Evolutionary conservation across 2,888 invertebrate species (phyloP).

Genomic region (Alloplasta piceator): DNA sequence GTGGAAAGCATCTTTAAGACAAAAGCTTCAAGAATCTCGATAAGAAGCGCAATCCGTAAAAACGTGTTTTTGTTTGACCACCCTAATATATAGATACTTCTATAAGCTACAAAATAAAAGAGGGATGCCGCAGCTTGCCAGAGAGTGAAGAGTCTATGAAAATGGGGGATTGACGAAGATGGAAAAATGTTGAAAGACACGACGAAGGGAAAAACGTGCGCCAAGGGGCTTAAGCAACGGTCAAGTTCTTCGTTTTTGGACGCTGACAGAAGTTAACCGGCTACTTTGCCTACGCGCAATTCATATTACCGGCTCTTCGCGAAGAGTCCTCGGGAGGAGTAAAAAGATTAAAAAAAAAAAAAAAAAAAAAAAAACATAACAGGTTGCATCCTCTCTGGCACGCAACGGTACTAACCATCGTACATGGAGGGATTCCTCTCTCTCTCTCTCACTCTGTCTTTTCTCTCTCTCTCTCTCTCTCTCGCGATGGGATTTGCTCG

Average conservation of each 20-base stretch:
- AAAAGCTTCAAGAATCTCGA: too few species aligned
- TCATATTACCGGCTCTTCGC: slow-evolving; percentile 31
- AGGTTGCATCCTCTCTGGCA: slow-evolving; percentile 55
- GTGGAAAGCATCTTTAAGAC: too few species aligned
- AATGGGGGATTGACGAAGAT: background rate
- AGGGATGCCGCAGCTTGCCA: too few species aligned
- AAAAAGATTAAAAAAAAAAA: background rate
- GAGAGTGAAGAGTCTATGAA: too few species aligned
- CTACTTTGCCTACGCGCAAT: slow-evolving; percentile 64
- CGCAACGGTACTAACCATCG: slow-evolving; percentile 61
- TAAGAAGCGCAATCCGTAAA: too few species aligned
- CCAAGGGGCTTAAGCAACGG: slow-evolving; percentile 31
- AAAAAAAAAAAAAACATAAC: slow-evolving; percentile 20
- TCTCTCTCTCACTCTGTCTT: slow-evolving; percentile 1
- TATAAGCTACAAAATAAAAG: too few species aligned
- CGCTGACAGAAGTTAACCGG: slow-evolving; percentile 51
- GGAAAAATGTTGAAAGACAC: background rate
- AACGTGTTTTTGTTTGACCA: too few species aligned
- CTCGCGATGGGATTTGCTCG: slow-evolving; percentile 50
- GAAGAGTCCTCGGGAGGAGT: slow-evolving; percentile 1
- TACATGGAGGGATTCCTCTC: slow-evolving; percentile 8
- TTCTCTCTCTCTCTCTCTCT: slow-evolving; percentile 14
- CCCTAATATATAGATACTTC: too few species aligned
- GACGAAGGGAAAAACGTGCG: background rate
- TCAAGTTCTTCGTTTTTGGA: slow-evolving; percentile 31